phyloP scores from a whole-genome alignment of 2,797 vertebrate species.

The Fistularia commersonii region DNA sequence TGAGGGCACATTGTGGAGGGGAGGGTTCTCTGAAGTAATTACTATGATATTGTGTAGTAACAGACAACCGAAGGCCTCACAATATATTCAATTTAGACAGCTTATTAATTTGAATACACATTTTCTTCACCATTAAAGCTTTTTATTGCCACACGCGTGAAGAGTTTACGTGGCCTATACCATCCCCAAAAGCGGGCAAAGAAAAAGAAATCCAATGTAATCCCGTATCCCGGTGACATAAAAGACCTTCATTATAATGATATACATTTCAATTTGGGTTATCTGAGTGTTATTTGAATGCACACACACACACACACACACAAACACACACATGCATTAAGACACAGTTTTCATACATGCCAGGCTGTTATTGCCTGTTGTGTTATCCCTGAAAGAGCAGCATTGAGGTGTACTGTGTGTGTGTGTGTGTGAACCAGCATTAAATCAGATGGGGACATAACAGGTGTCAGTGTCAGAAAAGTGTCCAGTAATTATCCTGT shows the following conservation, averaged over 20 bases:
- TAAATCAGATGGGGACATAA: slow-evolving; percentile 45
- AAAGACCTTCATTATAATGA: not conserved
- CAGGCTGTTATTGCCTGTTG: slow-evolving; percentile 32
- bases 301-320: slow-evolving; percentile 1
- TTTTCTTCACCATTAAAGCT: too few relatives aligned
- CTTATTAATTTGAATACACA: too few relatives aligned
- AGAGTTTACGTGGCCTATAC: too few relatives aligned
- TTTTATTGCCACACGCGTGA: too few relatives aligned
- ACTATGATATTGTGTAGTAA: too few relatives aligned
- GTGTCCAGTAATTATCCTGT: slow-evolving; percentile 53
- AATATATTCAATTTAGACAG: too few relatives aligned
- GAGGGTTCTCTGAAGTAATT: too few relatives aligned
- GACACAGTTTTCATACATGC: slow-evolving; percentile 26
- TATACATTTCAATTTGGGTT: slow-evolving; percentile 12
- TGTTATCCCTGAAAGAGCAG: slow-evolving; percentile 46
- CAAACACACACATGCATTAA: not conserved
- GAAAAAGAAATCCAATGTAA: too few relatives aligned
- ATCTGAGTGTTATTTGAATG: not conserved
- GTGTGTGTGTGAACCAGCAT: slow-evolving; percentile 19
- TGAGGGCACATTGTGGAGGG: too few relatives aligned
- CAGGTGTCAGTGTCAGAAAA: slow-evolving; percentile 59
- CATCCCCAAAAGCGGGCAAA: too few relatives aligned
- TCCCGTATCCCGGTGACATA: too few relatives aligned
- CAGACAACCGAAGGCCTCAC: too few relatives aligned
- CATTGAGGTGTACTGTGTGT: slow-evolving; percentile 26